Base-by-base conservation (phyloP, 2,888 invertebrate species). In the Clusia tigrina region DNA sequence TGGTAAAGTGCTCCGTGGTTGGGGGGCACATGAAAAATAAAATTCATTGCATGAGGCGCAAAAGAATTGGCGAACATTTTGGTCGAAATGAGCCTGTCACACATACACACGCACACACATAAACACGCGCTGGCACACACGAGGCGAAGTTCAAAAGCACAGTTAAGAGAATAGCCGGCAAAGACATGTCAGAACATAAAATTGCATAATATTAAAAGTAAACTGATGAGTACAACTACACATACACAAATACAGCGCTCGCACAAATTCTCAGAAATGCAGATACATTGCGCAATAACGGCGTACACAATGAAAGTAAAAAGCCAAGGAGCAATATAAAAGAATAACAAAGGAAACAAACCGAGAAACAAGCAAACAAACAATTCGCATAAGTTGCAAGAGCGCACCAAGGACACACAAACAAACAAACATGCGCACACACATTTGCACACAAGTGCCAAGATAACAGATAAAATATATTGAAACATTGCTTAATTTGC, bases 181-280 rank as follows among this genome's bases (percentile, higher is more conserved):
- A 53, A n/a, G n/a, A 24, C 22, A 20, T 42, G 42, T 18, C 18
- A 48, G 48, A 22, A 37, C 54, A 54, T 10, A 37, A 37, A 54
- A 66, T 76, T 77, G 73, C 74, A 69, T 71, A 70, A 72, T 74
- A 63, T 68, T 62, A 62, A 53, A 26, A 3, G 22, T 38, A 22
- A 51, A 60, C 54, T 60, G 54, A 60, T 3, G 37, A 24, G 3
- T 25, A 48, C 20, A 26, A 24, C 58, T 22, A 54, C 54, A 74
- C 75, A 73, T 75, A 75, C 72, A 71, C n/a, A n/a, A n/a, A n/a
- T n/a, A n/a, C n/a, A 66, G 65, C 55, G 63, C 64, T 32, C 53
- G 24, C 52, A 52, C 1, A n/a, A n/a, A n/a, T n/a, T n/a, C n/a
- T n/a, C n/a, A n/a, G n/a, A n/a, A n/a, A n/a, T n/a, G n/a, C n/a